Conservation (phyloP, 1,140 invertebrate genomes). For the Teleogryllus occipitalis region DNA sequence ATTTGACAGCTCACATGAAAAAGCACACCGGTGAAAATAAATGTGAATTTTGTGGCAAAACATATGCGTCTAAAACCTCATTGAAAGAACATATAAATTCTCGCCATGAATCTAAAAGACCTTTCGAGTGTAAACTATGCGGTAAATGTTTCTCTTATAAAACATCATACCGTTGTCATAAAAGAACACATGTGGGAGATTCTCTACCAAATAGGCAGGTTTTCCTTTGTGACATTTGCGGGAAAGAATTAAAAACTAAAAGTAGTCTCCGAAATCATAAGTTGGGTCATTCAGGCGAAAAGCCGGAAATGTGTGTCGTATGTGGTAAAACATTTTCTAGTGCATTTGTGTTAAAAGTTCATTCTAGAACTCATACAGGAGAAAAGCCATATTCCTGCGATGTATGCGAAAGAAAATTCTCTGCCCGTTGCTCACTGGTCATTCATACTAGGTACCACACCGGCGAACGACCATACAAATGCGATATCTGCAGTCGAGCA, state of each 20-base stretch:
- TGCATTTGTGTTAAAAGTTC: neutral
- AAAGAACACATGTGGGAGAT: neutral
- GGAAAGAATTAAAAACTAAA: neutral
- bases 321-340: slow-evolving; percentile 7
- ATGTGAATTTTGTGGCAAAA: slow-evolving; percentile 33
- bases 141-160: neutral
- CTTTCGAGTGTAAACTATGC: neutral
- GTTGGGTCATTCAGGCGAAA: neutral
- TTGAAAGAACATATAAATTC: neutral
- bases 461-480: slow-evolving; percentile 66
- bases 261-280: neutral
- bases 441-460: slow-evolving; percentile 70
- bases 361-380: slow-evolving; percentile 3
- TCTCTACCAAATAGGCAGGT: neutral
- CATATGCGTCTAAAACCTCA: slow-evolving; percentile 24
- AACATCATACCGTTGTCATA: neutral
- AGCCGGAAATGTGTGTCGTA: neutral
- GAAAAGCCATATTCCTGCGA: neutral
- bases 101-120: neutral
- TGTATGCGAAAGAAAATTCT: slow-evolving; percentile 52
- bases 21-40: slow-evolving; percentile 15
- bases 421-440: slow-evolving; percentile 63
- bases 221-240: neutral
- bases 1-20: slow-evolving; percentile 29
- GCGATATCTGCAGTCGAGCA: slow-evolving; percentile 55